These are phyloP conservation scores for Trididemnum nubilum DNA, from an alignment of 23 tunicate genomes.

Conservation along the genomic window DNA sequence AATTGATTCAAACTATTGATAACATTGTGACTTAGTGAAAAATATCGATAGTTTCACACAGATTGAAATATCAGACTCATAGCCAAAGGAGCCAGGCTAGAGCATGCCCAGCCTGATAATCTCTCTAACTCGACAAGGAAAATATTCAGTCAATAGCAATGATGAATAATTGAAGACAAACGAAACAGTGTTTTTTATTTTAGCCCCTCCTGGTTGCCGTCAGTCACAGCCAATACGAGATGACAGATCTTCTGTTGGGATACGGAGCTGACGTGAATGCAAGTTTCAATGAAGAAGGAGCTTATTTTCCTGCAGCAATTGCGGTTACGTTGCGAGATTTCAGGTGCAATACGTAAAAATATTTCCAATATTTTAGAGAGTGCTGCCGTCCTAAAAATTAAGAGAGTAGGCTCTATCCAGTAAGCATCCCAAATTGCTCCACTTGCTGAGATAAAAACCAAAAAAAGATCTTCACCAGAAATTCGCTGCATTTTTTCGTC, in stretches of 20 bases:
- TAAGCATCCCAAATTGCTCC: too few relatives aligned
- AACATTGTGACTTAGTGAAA: not conserved
- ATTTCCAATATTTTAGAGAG: not conserved
- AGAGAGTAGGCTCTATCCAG: not conserved
- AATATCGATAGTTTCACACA: not conserved
- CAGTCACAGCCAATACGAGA: slow-evolving; percentile 81
- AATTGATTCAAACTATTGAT: not conserved
- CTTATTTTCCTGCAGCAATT: slow-evolving; percentile 69
- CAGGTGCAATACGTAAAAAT: slow-evolving; percentile 40
- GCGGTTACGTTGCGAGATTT: slow-evolving; percentile 80
- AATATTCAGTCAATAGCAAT: too few relatives aligned
- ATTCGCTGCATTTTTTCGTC: too few relatives aligned
- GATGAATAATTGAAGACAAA: too few relatives aligned
- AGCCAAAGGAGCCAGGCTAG: too few relatives aligned
- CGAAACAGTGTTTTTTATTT: too few relatives aligned
- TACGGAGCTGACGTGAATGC: slow-evolving; percentile 91
- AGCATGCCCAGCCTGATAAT: too few relatives aligned
- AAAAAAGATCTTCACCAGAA: too few relatives aligned
- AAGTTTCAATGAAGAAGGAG: slow-evolving; percentile 58
- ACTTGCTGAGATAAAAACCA: too few relatives aligned
- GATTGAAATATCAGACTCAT: not conserved
- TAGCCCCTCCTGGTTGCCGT: slow-evolving; percentile 84
- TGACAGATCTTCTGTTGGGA: slow-evolving; percentile 54
- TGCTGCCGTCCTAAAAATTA: not conserved
- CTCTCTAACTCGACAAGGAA: too few relatives aligned